A percentile compares a stretch with the other conserved stretches of the same genome.
These are phyloP conservation scores for Drosophila trichaetosa DNA, from an alignment of 2,888 invertebrate species.

Conservation along the genomic window DNA sequence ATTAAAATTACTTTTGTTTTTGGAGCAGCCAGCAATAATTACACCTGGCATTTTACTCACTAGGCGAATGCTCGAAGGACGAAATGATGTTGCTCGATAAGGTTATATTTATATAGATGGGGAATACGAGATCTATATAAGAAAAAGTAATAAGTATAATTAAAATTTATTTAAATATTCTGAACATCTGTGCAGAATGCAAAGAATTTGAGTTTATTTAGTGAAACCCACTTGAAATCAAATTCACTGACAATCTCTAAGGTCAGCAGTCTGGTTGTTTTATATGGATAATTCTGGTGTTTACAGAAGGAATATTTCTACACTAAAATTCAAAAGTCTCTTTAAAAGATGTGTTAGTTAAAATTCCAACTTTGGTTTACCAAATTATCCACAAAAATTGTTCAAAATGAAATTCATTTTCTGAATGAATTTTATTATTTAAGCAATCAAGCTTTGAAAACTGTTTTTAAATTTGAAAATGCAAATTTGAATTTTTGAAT, in stretches of 20 bases:
- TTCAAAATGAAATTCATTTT: neutral
- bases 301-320: neutral
- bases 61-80: too few species aligned
- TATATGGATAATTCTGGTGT: too few species aligned
- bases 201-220: neutral
- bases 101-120: neutral
- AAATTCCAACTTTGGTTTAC: neutral
- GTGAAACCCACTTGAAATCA: neutral
- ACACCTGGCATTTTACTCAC: too few species aligned
- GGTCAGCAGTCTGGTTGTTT: too few species aligned
- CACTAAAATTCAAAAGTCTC: accelerated
- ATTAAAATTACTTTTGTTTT: conserved; percentile 68
- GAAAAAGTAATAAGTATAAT: accelerated
- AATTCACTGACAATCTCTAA: neutral
- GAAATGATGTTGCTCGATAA: neutral
- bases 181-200: neutral
- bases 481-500: neutral
- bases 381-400: neutral
- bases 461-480: neutral
- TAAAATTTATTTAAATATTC: neutral
- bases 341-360: neutral
- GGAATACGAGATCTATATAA: neutral
- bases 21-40: neutral
- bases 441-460: neutral
- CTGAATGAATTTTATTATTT: neutral